Conservation (phyloP, 2,888 invertebrate genomes). For the Arrhopalites spinosus region DNA sequence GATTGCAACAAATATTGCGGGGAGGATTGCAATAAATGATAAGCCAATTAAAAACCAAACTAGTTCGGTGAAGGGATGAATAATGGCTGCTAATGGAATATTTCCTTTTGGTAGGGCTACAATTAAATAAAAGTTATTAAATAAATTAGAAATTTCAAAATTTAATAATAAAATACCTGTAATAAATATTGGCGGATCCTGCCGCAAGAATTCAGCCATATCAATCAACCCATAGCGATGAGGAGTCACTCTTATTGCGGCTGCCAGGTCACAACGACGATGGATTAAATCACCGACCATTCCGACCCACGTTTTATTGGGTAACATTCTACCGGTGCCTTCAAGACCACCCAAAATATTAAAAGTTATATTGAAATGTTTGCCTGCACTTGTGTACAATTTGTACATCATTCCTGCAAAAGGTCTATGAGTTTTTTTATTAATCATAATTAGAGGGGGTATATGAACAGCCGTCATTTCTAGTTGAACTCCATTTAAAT, state of each 20-base stretch:
- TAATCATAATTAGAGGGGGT: slow-evolving; percentile 15
- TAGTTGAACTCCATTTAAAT: slow-evolving; percentile 20
- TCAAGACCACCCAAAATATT: not conserved
- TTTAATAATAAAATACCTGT: not conserved
- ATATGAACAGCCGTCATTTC: slow-evolving; percentile 10
- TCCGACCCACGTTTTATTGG: slow-evolving; percentile 42
- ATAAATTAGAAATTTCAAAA: too few species aligned
- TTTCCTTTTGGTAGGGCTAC: slow-evolving; percentile 20
- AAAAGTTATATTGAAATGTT: not conserved
- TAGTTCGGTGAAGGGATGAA: slow-evolving; percentile 18
- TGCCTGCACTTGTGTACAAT: not conserved
- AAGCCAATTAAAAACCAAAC: slow-evolving; percentile 29
- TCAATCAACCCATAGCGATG: slow-evolving; percentile 21
- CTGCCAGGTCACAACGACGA: slow-evolving; percentile 32
- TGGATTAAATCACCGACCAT: slow-evolving; percentile 21
- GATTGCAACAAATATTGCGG: not conserved
- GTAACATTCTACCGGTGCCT: not conserved
- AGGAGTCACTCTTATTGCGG: slow-evolving; percentile 17
- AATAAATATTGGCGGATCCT: slow-evolving; percentile 32
- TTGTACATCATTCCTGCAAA: slow-evolving; percentile 1
- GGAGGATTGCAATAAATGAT: slow-evolving; percentile 9
- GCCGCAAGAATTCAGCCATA: slow-evolving; percentile 9
- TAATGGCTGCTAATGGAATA: slow-evolving; percentile 23
- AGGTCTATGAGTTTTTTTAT: not conserved
- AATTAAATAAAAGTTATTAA: too few species aligned